Base-by-base conservation (phyloP, 2,797 vertebrate species). In the Florisuga fusca region DNA sequence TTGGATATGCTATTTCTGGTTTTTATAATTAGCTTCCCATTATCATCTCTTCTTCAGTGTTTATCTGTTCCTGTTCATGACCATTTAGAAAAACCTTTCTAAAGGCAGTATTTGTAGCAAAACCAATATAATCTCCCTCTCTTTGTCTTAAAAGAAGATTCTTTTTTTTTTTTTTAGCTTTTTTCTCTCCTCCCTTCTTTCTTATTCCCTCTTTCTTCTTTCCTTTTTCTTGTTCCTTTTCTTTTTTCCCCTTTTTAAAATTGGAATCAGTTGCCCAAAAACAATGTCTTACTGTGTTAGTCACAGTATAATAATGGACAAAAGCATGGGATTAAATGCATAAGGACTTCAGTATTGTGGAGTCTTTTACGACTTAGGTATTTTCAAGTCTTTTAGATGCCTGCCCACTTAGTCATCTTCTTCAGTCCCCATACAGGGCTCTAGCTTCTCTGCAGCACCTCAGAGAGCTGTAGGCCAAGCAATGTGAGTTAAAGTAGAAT, bases 21-120 rank as follows among this genome's bases (percentile, higher is more conserved):
- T 92, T 90, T 92, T 72, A 58, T 87, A 87, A 93, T 95, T 91
- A 91, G 26, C 27, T 93, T 85, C 33, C 50, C 11, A 2, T 87
- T 95, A 94, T 58, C 12, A 79, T 94, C 17, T 80, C 27, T 93
- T 41, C 53, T 92, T 87, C 81, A 83, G 50, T n/a, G n/a, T 54
- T 66, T 84, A 80, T 80, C 77, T 90, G 21, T 79, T 93, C 45
- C 69, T 87, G 63, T 57, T 18, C 34, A 58, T 67, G 38, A 63
- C 23, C 67, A 73, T 79, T 86, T 66, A 50, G 36, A 88, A 91
- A 92, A 69, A 12, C 2, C 22, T 64, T 83, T 66, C 45, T 72
- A 77, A 85, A 79, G 38, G 10, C n/a, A 80, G 14, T 73, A 53
- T 45, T 95, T 86, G 20, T 89, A 63, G 31, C 50, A 74, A 89